These are phyloP conservation scores for Phortica okadai DNA, from an alignment of 2,888 invertebrate species.

Conservation along the genomic window DNA sequence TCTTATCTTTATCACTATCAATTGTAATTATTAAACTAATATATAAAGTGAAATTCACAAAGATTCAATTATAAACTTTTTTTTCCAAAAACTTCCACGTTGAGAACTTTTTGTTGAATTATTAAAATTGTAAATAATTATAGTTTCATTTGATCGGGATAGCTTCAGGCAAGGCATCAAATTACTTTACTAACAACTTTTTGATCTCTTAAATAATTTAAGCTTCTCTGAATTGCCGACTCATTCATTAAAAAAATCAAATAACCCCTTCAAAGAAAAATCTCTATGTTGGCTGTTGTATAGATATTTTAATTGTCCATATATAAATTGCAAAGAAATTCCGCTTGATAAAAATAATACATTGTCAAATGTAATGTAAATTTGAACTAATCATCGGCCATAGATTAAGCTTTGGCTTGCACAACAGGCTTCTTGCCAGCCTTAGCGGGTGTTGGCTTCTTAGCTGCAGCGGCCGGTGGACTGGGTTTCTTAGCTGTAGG, in stretches of 20 bases:
- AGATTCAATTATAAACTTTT: too few species aligned
- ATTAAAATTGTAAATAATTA: too few species aligned
- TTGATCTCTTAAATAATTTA: too few species aligned
- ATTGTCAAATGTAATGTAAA: slow-evolving; percentile 14
- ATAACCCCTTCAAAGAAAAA: not conserved
- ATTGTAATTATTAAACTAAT: too few species aligned
- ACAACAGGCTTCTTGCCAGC: slow-evolving; percentile 33
- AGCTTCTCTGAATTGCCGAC: not conserved
- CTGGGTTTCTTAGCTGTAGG: slow-evolving; percentile 56
- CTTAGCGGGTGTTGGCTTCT: slow-evolving; percentile 52
- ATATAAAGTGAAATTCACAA: too few species aligned
- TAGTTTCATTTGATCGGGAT: too few species aligned
- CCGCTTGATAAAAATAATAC: slow-evolving; percentile 37
- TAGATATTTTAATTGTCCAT: not conserved
- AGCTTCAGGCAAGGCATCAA: too few species aligned
- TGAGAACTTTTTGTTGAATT: too few species aligned
- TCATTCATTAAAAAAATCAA: not conserved
- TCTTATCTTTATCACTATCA: too few species aligned
- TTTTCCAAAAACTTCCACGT: too few species aligned
- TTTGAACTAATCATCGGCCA: slow-evolving; percentile 16
- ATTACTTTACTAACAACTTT: too few species aligned
- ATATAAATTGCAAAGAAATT: slow-evolving; percentile 38
- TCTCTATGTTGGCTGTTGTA: not conserved
- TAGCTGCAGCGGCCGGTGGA: slow-evolving; percentile 44
- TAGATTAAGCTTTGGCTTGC: slow-evolving; percentile 44